A percentile compares a stretch with the other conserved stretches of the same genome.
Conservation (phyloP, 2,113 vertebrate genomes). For the Brachyistius frenatus region DNA sequence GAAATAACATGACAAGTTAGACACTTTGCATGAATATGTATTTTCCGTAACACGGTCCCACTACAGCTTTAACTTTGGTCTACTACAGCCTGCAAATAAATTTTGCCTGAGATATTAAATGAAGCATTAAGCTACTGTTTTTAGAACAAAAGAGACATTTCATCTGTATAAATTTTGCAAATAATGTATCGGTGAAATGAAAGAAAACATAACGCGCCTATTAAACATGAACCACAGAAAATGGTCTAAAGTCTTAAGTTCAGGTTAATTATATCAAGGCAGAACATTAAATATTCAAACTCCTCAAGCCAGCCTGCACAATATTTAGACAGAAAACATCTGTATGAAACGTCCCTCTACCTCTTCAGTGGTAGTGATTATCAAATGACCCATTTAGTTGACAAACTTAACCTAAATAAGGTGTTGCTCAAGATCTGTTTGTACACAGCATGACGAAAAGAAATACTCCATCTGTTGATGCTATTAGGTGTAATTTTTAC, state of each 20-base stretch:
- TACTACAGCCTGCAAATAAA: background rate
- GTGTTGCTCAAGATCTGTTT: slow-evolving; percentile 77
- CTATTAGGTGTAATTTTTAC: slow-evolving; percentile 94
- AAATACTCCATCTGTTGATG: slow-evolving; percentile 97
- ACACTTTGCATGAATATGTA: slow-evolving; percentile 31
- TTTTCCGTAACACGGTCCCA: slow-evolving; percentile 15
- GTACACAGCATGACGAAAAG: slow-evolving; percentile 81
- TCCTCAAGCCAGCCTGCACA: slow-evolving; percentile 58
- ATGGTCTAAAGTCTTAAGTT: slow-evolving; percentile 8
- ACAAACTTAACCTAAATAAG: slow-evolving; percentile 79
- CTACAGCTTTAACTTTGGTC: background rate
- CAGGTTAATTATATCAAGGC: slow-evolving; percentile 34
- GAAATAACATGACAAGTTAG: slow-evolving; percentile 19
- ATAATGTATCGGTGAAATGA: background rate
- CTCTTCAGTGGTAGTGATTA: slow-evolving; percentile 70
- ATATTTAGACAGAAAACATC: slow-evolving; percentile 70
- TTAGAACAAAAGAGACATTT: too few relatives aligned
- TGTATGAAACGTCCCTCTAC: slow-evolving; percentile 57
- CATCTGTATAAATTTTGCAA: too few relatives aligned
- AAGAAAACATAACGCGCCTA: background rate
- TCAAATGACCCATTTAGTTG: slow-evolving; percentile 76
- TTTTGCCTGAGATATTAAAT: slow-evolving; percentile 16
- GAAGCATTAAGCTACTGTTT: background rate
- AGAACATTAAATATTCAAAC: slow-evolving; percentile 47
- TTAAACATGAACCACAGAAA: background rate